Conservation (phyloP, 2,888 invertebrate genomes). For the Eupithecia inturbata region DNA sequence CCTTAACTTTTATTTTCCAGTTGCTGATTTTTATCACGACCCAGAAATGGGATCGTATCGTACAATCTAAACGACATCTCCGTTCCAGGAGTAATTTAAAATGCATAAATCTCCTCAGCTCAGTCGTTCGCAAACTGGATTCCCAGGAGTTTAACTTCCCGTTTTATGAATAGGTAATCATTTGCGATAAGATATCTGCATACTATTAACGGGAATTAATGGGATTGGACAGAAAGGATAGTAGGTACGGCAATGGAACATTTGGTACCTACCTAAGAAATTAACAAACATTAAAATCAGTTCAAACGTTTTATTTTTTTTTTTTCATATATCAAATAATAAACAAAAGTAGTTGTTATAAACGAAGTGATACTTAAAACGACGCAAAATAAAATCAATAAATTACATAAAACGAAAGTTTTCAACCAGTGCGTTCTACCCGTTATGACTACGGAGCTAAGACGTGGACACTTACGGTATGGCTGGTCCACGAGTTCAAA, state of each 20-base stretch:
- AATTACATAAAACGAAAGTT: too few species aligned
- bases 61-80: conserved; percentile 38
- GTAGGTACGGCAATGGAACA: background rate
- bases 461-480: too few species aligned
- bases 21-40: background rate
- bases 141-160: conserved; percentile 74
- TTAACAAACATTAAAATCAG: too few species aligned
- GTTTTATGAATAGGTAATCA: conserved; percentile 79
- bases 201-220: conserved; percentile 26
- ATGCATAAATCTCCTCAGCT: conserved; percentile 79
- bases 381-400: too few species aligned
- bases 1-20: background rate
- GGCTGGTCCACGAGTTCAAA: too few species aligned
- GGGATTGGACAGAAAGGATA: conserved; percentile 24
- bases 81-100: conserved; percentile 72
- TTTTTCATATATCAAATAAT: too few species aligned
- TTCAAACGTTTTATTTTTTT: too few species aligned
- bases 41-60: conserved; percentile 41
- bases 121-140: conserved; percentile 71
- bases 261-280: background rate
- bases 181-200: conserved; percentile 56
- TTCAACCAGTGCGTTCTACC: too few species aligned
- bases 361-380: too few species aligned
- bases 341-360: too few species aligned
- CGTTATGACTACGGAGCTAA: too few species aligned